Evolutionary conservation across 2,113 vertebrate genomes (phyloP).

Genomic region (Poeciliopsis turrubarensis): DNA sequence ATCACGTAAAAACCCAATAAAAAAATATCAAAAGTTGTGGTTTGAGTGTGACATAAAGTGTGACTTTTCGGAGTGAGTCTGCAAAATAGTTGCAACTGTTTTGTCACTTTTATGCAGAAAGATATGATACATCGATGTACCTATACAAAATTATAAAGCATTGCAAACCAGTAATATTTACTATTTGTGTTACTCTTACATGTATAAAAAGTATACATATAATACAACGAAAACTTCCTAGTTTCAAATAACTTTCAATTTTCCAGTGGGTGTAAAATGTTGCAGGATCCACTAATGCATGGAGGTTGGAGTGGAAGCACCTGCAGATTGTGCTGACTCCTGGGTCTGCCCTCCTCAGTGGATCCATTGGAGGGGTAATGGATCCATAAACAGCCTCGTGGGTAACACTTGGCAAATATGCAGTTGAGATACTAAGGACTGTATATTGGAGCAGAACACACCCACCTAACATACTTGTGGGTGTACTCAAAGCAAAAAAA

Average conservation of each 20-base stretch:
- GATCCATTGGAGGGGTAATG: slow-evolving; percentile 70
- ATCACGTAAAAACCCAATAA: not conserved
- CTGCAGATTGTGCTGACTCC: slow-evolving; percentile 66
- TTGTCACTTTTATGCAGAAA: slow-evolving; percentile 44
- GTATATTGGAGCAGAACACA: slow-evolving; percentile 45
- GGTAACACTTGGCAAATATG: slow-evolving; percentile 65
- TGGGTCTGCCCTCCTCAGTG: slow-evolving; percentile 45
- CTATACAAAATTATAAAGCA: slow-evolving; percentile 5
- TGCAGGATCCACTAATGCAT: slow-evolving; percentile 51
- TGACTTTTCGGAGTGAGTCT: too few species aligned
- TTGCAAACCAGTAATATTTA: slow-evolving; percentile 3
- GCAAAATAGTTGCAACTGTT: not conserved
- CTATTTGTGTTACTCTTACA: slow-evolving; percentile 9
- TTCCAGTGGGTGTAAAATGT: slow-evolving; percentile 27
- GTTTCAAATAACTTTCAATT: slow-evolving; percentile 18
- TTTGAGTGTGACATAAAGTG: not conserved
- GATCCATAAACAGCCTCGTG: slow-evolving; percentile 68
- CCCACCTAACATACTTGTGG: slow-evolving; percentile 49
- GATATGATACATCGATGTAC: slow-evolving; percentile 27
- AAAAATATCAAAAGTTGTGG: not conserved
- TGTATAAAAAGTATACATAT: slow-evolving; percentile 31
- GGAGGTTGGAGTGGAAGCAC: slow-evolving; percentile 55
- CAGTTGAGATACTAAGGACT: slow-evolving; percentile 61
- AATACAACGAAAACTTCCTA: slow-evolving; percentile 20
- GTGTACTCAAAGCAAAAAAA: slow-evolving; percentile 44